Base-by-base conservation (phyloP, 2,888 invertebrate genomes). In the Torymus texanus region DNA sequence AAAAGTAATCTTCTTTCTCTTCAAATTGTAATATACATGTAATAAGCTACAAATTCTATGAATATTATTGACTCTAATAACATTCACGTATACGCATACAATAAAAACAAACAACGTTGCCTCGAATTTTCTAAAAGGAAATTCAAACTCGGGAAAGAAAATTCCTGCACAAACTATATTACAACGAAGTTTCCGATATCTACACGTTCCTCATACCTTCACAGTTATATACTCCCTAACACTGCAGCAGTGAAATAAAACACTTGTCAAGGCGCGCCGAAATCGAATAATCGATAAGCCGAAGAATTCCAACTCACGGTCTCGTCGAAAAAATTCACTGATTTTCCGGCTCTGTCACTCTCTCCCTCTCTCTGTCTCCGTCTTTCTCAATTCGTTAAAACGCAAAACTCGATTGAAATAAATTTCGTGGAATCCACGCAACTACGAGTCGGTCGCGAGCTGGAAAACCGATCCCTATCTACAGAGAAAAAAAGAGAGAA, bases 241-340 rank as follows among this genome's bases (percentile, higher is more conserved):
- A 29, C 16, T 3, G 24, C 58, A 14, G 24, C 58, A 14, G 70
- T 29, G 41, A 70, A 70, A 70, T 63, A 73, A 73, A 21, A 50
- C 59, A 18, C 51, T 53, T 55, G 29, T 55, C 14, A n/a, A 66
- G 21, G 76, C 68, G 63, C 58, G 21, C 51, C 12, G 51, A 68
- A 65, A 21, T 29, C 58, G 65, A 71, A 71, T 77, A 77, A 77
- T 77, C 77, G 71, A 77, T 77, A 71, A 58, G n/a, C 65, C 13
- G 11, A 63, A 18, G 65, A 74, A 56, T 55, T 74, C 65, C 21
- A 65, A 50, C 62, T n/a, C 12, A 21, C 21, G 13, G 21, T 13
- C 67, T 16, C 13, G 21, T 53, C 24, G 56, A 68, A 78, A 78
- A 78, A 68, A 74, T 78, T 78, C 63, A 74, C 78, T 74, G 68